phyloP scores from a whole-genome alignment of 2,888 invertebrate species.

The Hemicrepidius hirtus region DNA sequence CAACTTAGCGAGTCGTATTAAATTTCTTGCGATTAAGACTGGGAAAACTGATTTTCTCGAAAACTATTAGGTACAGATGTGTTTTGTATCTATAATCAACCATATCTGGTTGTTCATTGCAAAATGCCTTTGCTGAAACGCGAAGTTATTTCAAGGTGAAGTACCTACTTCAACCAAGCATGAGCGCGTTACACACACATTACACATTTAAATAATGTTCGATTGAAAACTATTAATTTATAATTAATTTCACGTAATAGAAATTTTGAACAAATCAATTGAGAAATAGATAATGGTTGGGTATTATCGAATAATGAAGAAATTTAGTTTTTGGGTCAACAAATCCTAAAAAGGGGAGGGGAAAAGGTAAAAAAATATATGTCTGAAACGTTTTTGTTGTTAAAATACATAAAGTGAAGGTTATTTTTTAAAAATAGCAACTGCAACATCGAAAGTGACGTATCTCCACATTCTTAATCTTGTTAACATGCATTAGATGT shows the following conservation, averaged over 20 bases:
- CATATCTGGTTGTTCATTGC: conserved; percentile 45
- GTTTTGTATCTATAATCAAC: conserved; percentile 34
- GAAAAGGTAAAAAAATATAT: too few species aligned
- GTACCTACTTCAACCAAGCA: conserved; percentile 42
- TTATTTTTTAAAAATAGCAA: conserved; percentile 6
- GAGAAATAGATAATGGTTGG: too few species aligned
- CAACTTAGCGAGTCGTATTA: too few species aligned
- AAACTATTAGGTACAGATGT: conserved; percentile 33
- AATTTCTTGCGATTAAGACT: not conserved
- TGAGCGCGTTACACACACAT: conserved; percentile 44
- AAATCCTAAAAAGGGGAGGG: too few species aligned
- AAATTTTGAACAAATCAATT: conserved; percentile 1
- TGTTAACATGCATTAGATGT: conserved; percentile 35
- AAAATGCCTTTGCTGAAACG: conserved; percentile 48
- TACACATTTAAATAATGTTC: conserved; percentile 40
- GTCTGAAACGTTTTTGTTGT: too few species aligned
- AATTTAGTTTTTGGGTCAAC: too few species aligned
- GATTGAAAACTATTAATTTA: conserved; percentile 18
- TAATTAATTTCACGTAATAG: conserved; percentile 19
- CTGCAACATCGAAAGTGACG: conserved; percentile 28
- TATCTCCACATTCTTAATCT: conserved; percentile 30
- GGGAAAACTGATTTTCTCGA: conserved; percentile 10
- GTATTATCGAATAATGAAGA: too few species aligned
- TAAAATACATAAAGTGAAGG: too few species aligned
- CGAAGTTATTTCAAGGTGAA: conserved; percentile 54